These are phyloP conservation scores for Heteromormyrus szaboi DNA, from an alignment of 2,797 vertebrate genomes.

Conservation along the genomic window DNA sequence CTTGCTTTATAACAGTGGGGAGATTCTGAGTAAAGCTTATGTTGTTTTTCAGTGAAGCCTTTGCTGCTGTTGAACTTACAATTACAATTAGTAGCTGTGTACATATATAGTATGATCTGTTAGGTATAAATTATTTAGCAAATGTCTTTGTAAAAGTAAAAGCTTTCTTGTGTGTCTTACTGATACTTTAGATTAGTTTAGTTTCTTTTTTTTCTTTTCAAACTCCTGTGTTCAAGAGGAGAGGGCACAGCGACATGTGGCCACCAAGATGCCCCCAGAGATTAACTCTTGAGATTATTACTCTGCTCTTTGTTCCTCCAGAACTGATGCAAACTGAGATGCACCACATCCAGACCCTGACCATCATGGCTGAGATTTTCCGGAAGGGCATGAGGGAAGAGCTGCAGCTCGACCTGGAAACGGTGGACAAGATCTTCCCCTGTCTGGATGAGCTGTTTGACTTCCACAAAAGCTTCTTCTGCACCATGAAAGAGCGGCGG, in stretches of 20 bases:
- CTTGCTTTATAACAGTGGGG: neutral
- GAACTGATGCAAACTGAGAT: constrained; percentile 96
- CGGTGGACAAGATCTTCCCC: constrained; percentile 84
- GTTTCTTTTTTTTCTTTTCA: neutral
- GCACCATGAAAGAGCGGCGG: constrained; percentile 74
- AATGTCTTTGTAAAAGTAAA: neutral
- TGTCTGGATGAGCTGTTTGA: constrained; percentile 84
- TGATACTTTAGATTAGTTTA: neutral
- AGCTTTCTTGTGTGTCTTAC: neutral
- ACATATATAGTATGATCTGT: neutral
- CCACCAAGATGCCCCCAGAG: neutral
- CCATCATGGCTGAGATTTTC: constrained; percentile 94
- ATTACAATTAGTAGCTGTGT: neutral
- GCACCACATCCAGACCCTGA: constrained; percentile 87
- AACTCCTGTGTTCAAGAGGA: neutral
- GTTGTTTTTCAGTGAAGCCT: neutral
- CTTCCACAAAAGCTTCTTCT: constrained; percentile 78
- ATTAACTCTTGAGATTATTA: neutral
- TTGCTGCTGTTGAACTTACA: neutral
- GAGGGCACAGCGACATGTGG: neutral
- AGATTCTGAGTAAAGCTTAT: neutral
- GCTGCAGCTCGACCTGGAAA: constrained; percentile 77
- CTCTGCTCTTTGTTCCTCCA: constrained; percentile 38
- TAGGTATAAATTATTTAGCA: neutral
- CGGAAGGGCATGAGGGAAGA: constrained; percentile 87